Base-by-base conservation (phyloP, 2,888 invertebrate genomes). In the Eupithecia centaureata region DNA sequence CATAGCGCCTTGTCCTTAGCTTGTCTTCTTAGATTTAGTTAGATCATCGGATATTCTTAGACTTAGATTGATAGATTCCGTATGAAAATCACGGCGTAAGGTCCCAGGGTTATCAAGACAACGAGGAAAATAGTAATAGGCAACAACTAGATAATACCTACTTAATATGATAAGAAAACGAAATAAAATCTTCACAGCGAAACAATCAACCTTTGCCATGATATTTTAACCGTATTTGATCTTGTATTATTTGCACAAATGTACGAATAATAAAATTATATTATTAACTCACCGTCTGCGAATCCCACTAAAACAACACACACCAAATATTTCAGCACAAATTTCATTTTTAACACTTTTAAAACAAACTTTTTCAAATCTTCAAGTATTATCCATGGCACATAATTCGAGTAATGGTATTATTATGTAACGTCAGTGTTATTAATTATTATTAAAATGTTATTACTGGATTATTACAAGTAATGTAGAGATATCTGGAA, bases 261-360 rank as follows among this genome's bases (percentile, higher is more conserved):
- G 18, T 12, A 22, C 22, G 12, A 22, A 28, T 51, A 52, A 33
- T 47, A 47, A 47, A 47, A 18, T 47, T 47, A 30, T n/a, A 18
- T 54, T 18, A 18, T 35, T 58, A 65, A 81, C 87, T 86, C 67
- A 89, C 88, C 85, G 60, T 63, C 73, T 1, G 79, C 82, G 10
- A 81, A 77, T 80, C 77, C 73, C 64, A 74, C 78, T 30, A 75
- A 76, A 67, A 82, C 54, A 66, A 77, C 73, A 78, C 82, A 85
- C 74, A 87, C 57, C 78, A 88, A 82, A 71, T 81, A 73, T 62
- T 73, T 71, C 1, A 56, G 8, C 79, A 85, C 77, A 7, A 78
- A 70, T 74, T 80, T 86, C 87, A 88, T 86, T 76, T 77, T 82
- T 1, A 57, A 12, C 73, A 42, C 65, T 7, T 42, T 67, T 60